Conservation (phyloP, 2,797 vertebrate genomes). For the Pygocentrus nattereri region DNA sequence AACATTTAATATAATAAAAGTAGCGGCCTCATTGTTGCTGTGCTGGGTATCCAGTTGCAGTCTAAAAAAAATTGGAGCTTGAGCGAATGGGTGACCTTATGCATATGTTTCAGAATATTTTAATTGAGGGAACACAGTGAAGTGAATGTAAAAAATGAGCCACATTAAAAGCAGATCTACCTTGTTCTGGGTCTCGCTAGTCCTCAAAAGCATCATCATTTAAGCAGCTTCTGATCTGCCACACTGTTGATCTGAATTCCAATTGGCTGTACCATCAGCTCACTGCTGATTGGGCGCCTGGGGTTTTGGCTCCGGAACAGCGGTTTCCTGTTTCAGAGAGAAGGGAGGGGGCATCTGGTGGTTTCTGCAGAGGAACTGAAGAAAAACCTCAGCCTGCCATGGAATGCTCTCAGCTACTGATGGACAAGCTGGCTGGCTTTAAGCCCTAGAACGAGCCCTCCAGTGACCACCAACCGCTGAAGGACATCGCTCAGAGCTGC, state of each 20-base stretch:
- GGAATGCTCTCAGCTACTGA: constrained; percentile 43
- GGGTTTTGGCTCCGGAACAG: constrained; percentile 46
- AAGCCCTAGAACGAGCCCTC: constrained; percentile 7
- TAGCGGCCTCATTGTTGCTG: background rate
- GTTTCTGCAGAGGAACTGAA: constrained; percentile 59
- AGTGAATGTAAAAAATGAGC: background rate
- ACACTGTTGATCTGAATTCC: background rate
- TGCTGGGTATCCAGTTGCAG: background rate
- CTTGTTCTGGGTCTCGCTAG: background rate
- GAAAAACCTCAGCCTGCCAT: constrained; percentile 53
- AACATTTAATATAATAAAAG: background rate
- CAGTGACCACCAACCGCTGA: constrained; percentile 6
- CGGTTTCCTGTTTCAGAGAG: constrained; percentile 64
- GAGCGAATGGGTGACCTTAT: background rate
- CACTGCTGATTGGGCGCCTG: constrained; percentile 48
- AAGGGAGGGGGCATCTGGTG: constrained; percentile 51
- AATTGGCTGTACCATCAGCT: constrained; percentile 22
- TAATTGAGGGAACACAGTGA: background rate
- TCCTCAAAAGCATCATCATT: constrained; percentile 34
- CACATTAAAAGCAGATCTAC: background rate
- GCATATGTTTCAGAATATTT: background rate
- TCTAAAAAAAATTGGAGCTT: background rate
- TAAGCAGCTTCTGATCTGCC: constrained; percentile 8
- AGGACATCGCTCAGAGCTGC: constrained; percentile 28
- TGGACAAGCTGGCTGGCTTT: background rate